These are phyloP conservation scores for Antrozous pallidus DNA, from an alignment of 2,797 vertebrate species.

Conservation along the genomic window DNA sequence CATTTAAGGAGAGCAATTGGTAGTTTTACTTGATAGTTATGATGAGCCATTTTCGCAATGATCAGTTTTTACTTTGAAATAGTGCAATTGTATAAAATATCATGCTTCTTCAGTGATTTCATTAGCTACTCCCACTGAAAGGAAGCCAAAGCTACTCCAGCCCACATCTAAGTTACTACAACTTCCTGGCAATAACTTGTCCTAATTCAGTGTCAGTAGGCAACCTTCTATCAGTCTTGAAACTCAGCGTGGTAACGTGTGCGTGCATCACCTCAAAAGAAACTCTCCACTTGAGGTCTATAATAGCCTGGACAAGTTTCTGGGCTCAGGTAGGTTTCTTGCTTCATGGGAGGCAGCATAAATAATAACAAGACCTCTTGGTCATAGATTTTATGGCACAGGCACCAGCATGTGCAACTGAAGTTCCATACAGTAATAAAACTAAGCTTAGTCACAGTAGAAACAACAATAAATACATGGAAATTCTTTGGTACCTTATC, in stretches of 20 bases:
- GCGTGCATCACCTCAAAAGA: background rate
- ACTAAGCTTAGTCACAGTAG: background rate
- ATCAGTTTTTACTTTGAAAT: conserved; percentile 57
- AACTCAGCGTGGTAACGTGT: background rate
- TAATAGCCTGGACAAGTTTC: background rate
- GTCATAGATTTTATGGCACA: background rate
- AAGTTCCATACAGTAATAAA: background rate
- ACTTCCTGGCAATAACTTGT: background rate
- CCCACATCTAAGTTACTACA: background rate
- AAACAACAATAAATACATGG: background rate
- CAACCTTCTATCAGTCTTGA: background rate
- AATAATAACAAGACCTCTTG: background rate
- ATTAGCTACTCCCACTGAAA: conserved; percentile 26
- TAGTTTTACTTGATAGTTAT: conserved; percentile 29
- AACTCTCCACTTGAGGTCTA: background rate
- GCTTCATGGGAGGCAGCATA: background rate
- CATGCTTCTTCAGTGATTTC: conserved; percentile 24
- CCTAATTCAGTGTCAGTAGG: background rate
- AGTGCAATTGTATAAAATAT: conserved; percentile 7
- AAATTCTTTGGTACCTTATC: background rate
- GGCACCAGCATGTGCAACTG: background rate
- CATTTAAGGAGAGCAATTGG: conserved; percentile 34
- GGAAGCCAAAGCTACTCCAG: background rate
- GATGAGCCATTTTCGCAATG: conserved; percentile 39
- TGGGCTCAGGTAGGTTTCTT: background rate